These are phyloP conservation scores for Dasypolia templi DNA, from an alignment of 2,888 invertebrate species.

Conservation along the genomic window DNA sequence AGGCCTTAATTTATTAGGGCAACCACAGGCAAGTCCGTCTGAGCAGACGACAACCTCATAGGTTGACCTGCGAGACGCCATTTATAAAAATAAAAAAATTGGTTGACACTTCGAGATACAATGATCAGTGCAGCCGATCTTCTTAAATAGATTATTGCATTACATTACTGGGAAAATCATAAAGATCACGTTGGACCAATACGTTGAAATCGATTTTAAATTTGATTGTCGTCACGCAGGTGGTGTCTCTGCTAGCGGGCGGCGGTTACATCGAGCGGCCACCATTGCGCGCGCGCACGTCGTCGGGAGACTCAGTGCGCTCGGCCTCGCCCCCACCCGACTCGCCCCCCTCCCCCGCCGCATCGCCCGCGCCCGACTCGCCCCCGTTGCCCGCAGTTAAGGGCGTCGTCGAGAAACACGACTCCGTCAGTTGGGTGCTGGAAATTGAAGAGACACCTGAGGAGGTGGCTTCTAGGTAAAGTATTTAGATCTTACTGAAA, in stretches of 20 bases:
- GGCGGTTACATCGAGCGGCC: slow-evolving; percentile 85
- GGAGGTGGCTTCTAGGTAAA: slow-evolving; percentile 91
- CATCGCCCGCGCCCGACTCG: slow-evolving; percentile 81
- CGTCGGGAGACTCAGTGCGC: slow-evolving; percentile 83
- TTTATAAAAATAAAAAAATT: no score
- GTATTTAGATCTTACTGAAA: not conserved
- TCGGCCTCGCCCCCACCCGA: slow-evolving; percentile 84
- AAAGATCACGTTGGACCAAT: not conserved
- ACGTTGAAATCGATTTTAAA: not conserved
- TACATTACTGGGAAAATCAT: not conserved
- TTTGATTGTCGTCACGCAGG: slow-evolving; percentile 80
- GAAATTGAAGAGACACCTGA: slow-evolving; percentile 95
- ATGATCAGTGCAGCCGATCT: not conserved
- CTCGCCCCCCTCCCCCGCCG: slow-evolving; percentile 81
- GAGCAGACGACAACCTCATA: no score
- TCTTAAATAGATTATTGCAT: not conserved
- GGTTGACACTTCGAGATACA: not conserved
- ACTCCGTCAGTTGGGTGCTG: slow-evolving; percentile 96
- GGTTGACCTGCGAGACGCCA: no score
- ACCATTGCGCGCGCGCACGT: slow-evolving; percentile 83
- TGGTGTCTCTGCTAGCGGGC: slow-evolving; percentile 85
- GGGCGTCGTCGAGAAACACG: slow-evolving; percentile 95
- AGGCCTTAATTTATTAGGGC: no score
- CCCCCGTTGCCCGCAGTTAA: slow-evolving; percentile 94
- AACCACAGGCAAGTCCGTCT: no score